A percentile compares a stretch with the other conserved stretches of the same genome.
Evolutionary conservation across 2,797 vertebrate species (phyloP).

Genomic region (Protonibea diacanthus): DNA sequence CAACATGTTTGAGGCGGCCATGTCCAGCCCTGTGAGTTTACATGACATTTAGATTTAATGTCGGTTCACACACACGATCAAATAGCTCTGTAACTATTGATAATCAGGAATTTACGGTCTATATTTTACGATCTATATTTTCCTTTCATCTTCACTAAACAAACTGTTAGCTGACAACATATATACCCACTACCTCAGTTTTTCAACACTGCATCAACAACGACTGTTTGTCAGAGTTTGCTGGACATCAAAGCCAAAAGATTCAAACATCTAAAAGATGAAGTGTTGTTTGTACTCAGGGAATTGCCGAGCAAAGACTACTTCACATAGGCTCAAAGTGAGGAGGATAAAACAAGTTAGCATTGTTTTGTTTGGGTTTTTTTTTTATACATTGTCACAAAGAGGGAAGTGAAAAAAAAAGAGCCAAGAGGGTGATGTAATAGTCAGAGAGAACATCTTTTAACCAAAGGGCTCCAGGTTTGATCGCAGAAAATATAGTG

Average conservation of each 20-base stretch:
- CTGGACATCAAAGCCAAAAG: conserved; percentile 34
- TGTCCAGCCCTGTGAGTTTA: neutral
- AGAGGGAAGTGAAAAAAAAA: neutral
- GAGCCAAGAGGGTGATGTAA: neutral
- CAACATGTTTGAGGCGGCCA: neutral
- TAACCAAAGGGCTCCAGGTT: neutral
- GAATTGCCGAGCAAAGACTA: neutral
- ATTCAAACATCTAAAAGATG: conserved; percentile 22
- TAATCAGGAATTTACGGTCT: too few relatives aligned
- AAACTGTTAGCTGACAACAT: neutral
- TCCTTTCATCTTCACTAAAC: neutral
- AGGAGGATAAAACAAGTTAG: conserved; percentile 12
- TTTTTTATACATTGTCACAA: neutral
- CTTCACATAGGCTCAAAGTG: neutral
- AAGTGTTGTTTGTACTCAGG: conserved; percentile 18
- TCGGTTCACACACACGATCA: too few relatives aligned
- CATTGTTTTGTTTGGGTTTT: neutral
- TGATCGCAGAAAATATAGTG: neutral
- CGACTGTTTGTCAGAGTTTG: conserved; percentile 2
- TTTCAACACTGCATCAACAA: conserved; percentile 7
- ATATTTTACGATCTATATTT: too few relatives aligned
- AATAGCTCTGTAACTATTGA: neutral
- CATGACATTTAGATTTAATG: conserved; percentile 28
- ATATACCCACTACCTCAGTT: neutral
- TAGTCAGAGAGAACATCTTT: neutral